Base-by-base conservation (phyloP, 2,113 vertebrate species). In the Pungitius pungitius region DNA sequence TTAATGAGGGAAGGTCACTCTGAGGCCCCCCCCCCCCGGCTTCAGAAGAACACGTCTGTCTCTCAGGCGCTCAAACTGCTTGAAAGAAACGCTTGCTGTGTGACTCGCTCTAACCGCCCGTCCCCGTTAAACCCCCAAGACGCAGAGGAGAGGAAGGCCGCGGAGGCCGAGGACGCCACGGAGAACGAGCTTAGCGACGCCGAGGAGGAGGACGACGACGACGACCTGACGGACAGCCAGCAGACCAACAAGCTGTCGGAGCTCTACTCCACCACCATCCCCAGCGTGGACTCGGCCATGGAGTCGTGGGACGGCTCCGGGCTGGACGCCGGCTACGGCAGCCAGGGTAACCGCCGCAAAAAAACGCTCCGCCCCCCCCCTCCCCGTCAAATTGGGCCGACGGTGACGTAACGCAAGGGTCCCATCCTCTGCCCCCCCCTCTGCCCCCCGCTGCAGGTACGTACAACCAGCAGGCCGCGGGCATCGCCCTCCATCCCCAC, bases 281-380 rank as follows among this genome's bases (percentile, higher is more conserved):
- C 96, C 57, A 98, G 97, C 0, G 93, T 97, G 63, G 98, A 99
- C 88, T 98, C 96, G 0, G 96, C 97, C n/a, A 91, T 98, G 93
- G 98, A 99, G 69, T 98, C 97, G 0, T 99, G 98, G 97, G 96
- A 97, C 18, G 95, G 97, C 61, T 97, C 95, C 0, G 96, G 95
- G 15, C 88, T 96, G 8, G 97, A 99, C n/a, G 91, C 94, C 0
- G 95, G 95, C 6, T 98, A 96, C 47, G 95, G 95, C 87, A 97
- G 94, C 84, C 96, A 97, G 91, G 95, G 96, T 97, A 77, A 88
- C n/a, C n/a, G n/a, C n/a, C n/a, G n/a, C n/a, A n/a, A n/a, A n/a
- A n/a, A n/a, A 30, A 30, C 30, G 30, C 30, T 30, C 30, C 33
- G 33, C 6, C 33, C 5, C 5, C 33, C 33, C 5, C 5, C 33